A percentile compares a stretch with the other conserved stretches of the same genome.
Evolutionary conservation across 2,797 vertebrate species (phyloP).

Genomic region (Pristis pectinata): DNA sequence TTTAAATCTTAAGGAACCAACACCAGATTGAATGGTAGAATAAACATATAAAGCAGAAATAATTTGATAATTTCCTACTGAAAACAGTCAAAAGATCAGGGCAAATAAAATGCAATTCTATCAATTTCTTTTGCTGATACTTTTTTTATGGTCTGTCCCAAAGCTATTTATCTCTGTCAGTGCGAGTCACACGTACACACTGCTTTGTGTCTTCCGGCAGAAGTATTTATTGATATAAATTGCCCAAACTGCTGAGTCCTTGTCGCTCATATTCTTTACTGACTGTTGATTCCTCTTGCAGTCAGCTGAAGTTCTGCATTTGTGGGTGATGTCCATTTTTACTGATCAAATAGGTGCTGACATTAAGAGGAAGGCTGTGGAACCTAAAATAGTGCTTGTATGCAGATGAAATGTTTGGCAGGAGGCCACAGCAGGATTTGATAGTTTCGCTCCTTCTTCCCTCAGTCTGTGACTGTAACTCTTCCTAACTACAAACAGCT

Average conservation of each 20-base stretch:
- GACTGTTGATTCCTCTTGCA: no score
- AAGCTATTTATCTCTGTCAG: background rate
- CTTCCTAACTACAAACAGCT: conserved; percentile 57
- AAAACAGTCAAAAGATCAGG: background rate
- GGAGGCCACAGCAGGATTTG: conserved; percentile 58
- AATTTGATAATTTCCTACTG: background rate
- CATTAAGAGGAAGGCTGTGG: conserved; percentile 6
- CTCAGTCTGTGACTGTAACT: conserved; percentile 22
- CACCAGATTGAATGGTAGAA: background rate
- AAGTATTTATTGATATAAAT: background rate
- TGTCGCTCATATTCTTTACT: background rate
- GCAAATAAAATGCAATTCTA: background rate
- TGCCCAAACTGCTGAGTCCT: background rate
- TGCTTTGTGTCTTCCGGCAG: background rate
- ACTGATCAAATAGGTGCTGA: conserved; percentile 33
- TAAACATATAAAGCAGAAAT: background rate
- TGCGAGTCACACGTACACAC: background rate
- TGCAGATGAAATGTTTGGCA: conserved; percentile 38
- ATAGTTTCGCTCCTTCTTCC: conserved; percentile 43
- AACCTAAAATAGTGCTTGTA: conserved; percentile 31
- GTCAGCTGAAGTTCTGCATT: background rate
- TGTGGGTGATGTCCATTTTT: background rate
- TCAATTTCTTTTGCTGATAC: background rate
- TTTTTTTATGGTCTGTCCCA: background rate
- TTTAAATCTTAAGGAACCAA: background rate